Conservation (phyloP, 2,888 invertebrate species). For the Tachystola acroxantha region DNA sequence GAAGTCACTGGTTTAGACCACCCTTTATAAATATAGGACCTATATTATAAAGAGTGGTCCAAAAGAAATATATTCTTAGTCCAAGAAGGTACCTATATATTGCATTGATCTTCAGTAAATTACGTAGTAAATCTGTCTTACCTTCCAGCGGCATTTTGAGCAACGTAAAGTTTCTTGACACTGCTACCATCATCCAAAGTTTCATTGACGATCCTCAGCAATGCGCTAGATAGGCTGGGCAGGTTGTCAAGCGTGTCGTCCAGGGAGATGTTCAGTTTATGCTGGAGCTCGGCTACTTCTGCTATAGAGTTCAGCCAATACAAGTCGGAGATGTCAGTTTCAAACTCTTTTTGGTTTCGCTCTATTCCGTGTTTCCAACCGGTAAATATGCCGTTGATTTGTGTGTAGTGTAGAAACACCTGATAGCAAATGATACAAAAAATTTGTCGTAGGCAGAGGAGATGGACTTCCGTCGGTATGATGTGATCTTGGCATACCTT, state of each 20-base stretch:
- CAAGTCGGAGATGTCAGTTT: conserved; percentile 81
- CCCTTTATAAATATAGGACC: too few species aligned
- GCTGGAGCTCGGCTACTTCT: conserved; percentile 85
- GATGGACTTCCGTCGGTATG: too few species aligned
- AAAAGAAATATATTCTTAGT: too few species aligned
- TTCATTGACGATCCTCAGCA: conserved; percentile 79
- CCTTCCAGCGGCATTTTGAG: conserved; percentile 89
- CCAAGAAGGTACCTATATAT: too few species aligned
- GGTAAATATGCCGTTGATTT: conserved; percentile 86
- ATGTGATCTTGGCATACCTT: too few species aligned
- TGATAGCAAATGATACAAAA: conserved; percentile 30
- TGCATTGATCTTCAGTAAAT: too few species aligned
- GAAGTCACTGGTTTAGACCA: too few species aligned
- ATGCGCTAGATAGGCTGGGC: conserved; percentile 78
- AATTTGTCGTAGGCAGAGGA: conserved; percentile 1
- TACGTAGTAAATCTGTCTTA: too few species aligned
- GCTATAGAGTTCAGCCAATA: conserved; percentile 86
- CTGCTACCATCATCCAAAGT: conserved; percentile 48
- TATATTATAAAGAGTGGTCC: too few species aligned
- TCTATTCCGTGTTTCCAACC: conserved; percentile 86
- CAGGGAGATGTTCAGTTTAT: conserved; percentile 61
- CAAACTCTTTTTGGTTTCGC: conserved; percentile 79
- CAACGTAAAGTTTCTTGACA: conserved; percentile 80
- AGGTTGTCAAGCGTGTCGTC: conserved; percentile 42
- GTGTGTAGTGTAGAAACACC: conserved; percentile 86